These are phyloP conservation scores for Gonioctena quinquepunctata DNA, from an alignment of 1,140 invertebrate species.

Conservation along the genomic window DNA sequence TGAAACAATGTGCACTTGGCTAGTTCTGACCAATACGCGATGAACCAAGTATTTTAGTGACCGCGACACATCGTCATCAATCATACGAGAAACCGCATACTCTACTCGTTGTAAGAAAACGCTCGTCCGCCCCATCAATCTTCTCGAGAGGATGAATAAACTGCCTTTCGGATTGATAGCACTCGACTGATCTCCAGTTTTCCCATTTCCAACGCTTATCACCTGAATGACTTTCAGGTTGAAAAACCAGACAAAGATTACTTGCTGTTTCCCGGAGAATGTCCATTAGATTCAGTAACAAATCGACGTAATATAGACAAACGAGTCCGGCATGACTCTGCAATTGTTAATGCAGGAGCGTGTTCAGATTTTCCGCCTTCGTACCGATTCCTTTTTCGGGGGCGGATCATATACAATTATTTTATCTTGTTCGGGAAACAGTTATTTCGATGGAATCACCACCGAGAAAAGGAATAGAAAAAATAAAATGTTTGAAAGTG, in stretches of 20 bases:
- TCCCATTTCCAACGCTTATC: not conserved
- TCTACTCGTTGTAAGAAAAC: not conserved
- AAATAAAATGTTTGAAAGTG: no score
- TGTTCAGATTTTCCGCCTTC: not conserved
- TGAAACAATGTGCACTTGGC: no score
- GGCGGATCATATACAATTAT: not conserved
- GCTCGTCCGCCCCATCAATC: not conserved
- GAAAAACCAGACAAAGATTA: not conserved
- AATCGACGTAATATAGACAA: not conserved
- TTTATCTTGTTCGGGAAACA: no score
- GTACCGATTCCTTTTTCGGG: not conserved
- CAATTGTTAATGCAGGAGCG: not conserved
- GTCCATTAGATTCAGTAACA: not conserved
- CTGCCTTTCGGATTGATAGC: not conserved
- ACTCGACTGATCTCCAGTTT: not conserved
- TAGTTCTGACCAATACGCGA: no score
- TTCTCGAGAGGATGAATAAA: not conserved
- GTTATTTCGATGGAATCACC: no score
- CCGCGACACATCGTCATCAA: no score
- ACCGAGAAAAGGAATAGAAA: no score
- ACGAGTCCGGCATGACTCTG: not conserved
- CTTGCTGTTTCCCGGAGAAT: not conserved
- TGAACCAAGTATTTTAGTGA: no score
- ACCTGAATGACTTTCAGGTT: not conserved
- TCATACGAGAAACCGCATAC: not conserved